Evolutionary conservation across 1,140 invertebrate species (phyloP).

Genomic region (Maniola jurtina): DNA sequence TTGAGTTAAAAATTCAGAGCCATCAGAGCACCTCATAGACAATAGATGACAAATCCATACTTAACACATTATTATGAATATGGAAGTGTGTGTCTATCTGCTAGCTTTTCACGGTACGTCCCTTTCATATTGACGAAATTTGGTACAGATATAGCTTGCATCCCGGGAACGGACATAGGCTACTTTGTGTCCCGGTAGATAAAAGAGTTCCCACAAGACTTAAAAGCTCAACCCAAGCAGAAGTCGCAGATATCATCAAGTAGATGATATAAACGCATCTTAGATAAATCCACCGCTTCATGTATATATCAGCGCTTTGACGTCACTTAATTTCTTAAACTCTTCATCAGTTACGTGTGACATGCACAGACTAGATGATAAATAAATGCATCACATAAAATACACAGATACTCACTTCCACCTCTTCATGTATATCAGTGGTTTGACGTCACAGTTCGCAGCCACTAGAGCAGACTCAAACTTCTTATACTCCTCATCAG

Average conservation of each 20-base stretch:
- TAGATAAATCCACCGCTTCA: constrained; percentile 88
- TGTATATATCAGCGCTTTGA: constrained; percentile 92
- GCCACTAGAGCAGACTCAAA: constrained; percentile 88
- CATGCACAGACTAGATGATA: constrained; percentile 81
- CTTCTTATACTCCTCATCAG: constrained; percentile 90
- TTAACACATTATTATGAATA: too few relatives aligned
- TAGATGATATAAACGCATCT: too few relatives aligned
- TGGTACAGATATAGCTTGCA: too few relatives aligned
- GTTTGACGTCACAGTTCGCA: constrained; percentile 91
- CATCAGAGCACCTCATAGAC: constrained; percentile 79
- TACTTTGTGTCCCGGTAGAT: too few relatives aligned
- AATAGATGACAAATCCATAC: too few relatives aligned
- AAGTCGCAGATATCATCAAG: too few relatives aligned
- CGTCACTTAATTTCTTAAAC: constrained; percentile 91
- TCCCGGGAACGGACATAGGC: too few relatives aligned
- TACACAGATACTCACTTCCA: constrained; percentile 86
- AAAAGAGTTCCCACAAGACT: too few relatives aligned
- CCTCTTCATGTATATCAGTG: constrained; percentile 91
- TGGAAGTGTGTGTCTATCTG: too few relatives aligned
- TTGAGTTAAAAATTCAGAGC: constrained; percentile 92
- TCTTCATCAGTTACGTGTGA: constrained; percentile 89
- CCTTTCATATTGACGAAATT: too few relatives aligned
- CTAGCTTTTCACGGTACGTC: too few relatives aligned
- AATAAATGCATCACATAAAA: background rate
- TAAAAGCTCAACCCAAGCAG: too few relatives aligned